Conservation (phyloP, 2,113 vertebrate species). For the Aleadryas rufinucha region DNA sequence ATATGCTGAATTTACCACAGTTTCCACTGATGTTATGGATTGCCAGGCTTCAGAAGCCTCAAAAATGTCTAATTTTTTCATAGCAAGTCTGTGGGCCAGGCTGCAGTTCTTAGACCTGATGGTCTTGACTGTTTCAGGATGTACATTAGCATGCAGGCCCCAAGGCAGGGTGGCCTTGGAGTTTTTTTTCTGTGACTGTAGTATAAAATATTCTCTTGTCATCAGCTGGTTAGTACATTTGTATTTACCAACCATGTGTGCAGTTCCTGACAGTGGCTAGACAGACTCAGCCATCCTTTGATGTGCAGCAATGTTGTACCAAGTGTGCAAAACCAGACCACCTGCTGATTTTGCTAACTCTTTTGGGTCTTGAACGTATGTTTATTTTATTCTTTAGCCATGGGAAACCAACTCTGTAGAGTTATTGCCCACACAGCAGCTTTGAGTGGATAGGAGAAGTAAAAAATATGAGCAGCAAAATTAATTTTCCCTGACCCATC, state of each 20-base stretch:
- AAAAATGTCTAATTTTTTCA: constrained; percentile 23
- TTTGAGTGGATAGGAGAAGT: neutral
- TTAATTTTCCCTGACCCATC: neutral
- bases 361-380: neutral
- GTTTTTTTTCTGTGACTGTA: neutral
- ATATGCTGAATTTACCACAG: neutral
- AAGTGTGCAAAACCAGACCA: neutral
- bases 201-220: constrained; percentile 4
- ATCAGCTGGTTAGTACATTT: neutral
- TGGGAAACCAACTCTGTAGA: neutral
- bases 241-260: neutral
- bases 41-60: constrained; percentile 40
- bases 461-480: neutral
- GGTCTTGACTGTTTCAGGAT: neutral
- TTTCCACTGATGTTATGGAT: neutral
- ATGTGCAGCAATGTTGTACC: neutral
- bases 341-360: neutral
- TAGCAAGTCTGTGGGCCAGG: neutral
- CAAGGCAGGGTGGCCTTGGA: neutral
- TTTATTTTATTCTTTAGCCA: neutral
- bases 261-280: neutral
- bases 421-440: neutral
- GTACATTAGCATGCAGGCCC: neutral
- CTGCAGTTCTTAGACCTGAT: neutral
- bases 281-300: neutral